phyloP scores from a whole-genome alignment of 2,888 invertebrate species.

The Aphelenchoides bicaudatus region DNA sequence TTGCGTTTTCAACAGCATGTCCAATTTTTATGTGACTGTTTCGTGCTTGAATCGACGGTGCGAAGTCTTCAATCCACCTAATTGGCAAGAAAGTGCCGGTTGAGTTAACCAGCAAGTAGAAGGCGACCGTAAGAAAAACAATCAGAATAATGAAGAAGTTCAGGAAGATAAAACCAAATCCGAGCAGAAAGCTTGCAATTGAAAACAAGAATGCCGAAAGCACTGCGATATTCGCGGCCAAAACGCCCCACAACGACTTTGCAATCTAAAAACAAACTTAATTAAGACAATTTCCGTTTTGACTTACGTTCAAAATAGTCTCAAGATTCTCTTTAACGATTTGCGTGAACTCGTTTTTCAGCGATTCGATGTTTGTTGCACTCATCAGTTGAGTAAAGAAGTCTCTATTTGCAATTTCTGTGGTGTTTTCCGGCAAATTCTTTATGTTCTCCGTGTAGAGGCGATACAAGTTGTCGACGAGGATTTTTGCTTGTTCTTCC shows the following conservation, averaged over 20 bases:
- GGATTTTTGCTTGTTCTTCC: conserved; percentile 57
- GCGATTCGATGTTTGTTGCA: conserved; percentile 50
- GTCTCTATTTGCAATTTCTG: conserved; percentile 31
- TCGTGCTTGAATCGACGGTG: conserved; percentile 22
- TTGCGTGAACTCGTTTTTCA: conserved; percentile 52
- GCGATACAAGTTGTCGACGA: conserved; percentile 57
- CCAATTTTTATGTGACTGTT: conserved; percentile 45
- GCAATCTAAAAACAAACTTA: conserved; percentile 42
- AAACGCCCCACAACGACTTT: conserved; percentile 51
- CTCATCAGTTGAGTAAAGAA: conserved; percentile 47
- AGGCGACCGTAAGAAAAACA: conserved; percentile 91
- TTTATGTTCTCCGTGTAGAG: conserved; percentile 49
- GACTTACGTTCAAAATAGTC: conserved; percentile 53
- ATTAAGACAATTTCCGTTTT: neutral
- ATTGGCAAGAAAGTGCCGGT: conserved; percentile 84
- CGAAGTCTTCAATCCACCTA: conserved; percentile 58
- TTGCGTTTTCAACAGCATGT: conserved; percentile 64
- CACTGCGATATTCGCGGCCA: conserved; percentile 51
- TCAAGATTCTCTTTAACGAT: conserved; percentile 60
- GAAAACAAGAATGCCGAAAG: conserved; percentile 47
- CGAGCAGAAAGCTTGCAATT: conserved; percentile 50
- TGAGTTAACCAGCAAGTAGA: conserved; percentile 85
- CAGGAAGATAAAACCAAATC: conserved; percentile 58
- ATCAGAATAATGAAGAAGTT: conserved; percentile 64
- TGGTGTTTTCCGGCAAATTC: conserved; percentile 20